Conservation (phyloP, 2,888 invertebrate genomes). For the Tuta absoluta region DNA sequence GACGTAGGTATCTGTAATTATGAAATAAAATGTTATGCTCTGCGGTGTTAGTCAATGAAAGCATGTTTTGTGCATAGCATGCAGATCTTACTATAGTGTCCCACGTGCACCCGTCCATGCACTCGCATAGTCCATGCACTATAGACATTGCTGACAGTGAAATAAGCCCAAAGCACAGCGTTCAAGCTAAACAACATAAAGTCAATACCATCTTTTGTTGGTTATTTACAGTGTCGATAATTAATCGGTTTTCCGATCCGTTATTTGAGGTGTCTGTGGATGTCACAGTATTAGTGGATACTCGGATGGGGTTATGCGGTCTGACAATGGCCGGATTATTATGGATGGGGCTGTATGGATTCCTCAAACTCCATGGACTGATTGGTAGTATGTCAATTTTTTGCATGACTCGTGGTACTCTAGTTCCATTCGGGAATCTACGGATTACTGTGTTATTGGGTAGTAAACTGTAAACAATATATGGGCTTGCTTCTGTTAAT, state of each 20-base stretch:
- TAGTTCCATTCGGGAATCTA: conserved; percentile 90
- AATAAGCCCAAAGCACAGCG: conserved; percentile 70
- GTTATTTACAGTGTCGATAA: conserved; percentile 81
- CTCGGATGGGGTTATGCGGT: conserved; percentile 82
- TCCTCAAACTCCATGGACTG: conserved; percentile 81
- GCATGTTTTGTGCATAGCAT: conserved; percentile 62
- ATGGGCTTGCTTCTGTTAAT: conserved; percentile 86
- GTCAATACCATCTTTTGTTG: conserved; percentile 77
- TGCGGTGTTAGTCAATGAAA: conserved; percentile 57
- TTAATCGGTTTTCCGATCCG: conserved; percentile 78
- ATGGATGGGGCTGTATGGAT: conserved; percentile 83
- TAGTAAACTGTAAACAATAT: conserved; percentile 87
- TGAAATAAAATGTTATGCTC: conserved; percentile 73
- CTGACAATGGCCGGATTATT: conserved; percentile 80
- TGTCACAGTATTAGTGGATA: conserved; percentile 85
- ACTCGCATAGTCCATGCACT: conserved; percentile 42
- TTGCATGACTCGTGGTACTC: conserved; percentile 85
- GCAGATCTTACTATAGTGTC: conserved; percentile 55
- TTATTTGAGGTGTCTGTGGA: conserved; percentile 80
- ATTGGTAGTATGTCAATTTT: conserved; percentile 82
- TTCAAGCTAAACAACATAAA: conserved; percentile 78
- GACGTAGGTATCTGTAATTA: conserved; percentile 78
- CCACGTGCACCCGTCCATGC: conserved; percentile 49
- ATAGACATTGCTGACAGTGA: conserved; percentile 46
- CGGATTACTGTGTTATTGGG: conserved; percentile 90